phyloP scores from a whole-genome alignment of 30 jellyfish, hydroid and myxozoan genomes.

The Aurelia coerulea region DNA sequence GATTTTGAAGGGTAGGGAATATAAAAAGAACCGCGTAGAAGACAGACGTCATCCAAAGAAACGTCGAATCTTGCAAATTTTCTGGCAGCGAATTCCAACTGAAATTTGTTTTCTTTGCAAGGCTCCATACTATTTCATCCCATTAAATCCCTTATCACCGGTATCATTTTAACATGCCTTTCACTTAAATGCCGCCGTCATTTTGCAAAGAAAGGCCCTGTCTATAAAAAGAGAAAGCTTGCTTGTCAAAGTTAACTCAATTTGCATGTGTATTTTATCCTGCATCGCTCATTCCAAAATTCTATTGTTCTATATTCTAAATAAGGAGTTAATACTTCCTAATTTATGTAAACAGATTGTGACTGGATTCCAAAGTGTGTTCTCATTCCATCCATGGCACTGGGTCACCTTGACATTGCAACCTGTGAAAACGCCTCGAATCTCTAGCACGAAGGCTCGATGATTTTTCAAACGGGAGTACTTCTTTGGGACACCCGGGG shows the following conservation, averaged over 20 bases:
- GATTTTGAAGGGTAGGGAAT: too few species aligned
- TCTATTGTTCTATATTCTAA: conserved; percentile 8
- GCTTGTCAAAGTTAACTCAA: too few species aligned
- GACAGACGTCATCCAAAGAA: too few species aligned
- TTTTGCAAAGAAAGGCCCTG: not conserved
- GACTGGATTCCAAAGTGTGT: conserved; percentile 18
- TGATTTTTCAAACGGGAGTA: too few species aligned
- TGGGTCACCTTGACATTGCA: conserved; percentile 54
- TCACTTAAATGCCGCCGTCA: conserved; percentile 25
- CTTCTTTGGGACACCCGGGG: too few species aligned
- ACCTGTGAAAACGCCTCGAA: not conserved
- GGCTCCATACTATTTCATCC: not conserved
- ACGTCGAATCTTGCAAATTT: not conserved
- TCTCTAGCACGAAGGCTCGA: too few species aligned
- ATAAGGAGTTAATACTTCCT: conserved; percentile 26
- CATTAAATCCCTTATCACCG: conserved; percentile 36
- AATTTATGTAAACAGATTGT: conserved; percentile 44
- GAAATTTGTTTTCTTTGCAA: too few species aligned
- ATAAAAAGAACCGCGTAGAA: too few species aligned
- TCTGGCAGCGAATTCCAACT: not conserved
- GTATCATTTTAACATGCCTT: conserved; percentile 29
- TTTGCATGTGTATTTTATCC: too few species aligned
- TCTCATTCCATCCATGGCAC: not conserved
- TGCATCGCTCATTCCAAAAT: not conserved
- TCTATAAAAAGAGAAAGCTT: too few species aligned